These are phyloP conservation scores for Steatornis caripensis DNA, from an alignment of 2,113 vertebrate species.

Conservation along the genomic window DNA sequence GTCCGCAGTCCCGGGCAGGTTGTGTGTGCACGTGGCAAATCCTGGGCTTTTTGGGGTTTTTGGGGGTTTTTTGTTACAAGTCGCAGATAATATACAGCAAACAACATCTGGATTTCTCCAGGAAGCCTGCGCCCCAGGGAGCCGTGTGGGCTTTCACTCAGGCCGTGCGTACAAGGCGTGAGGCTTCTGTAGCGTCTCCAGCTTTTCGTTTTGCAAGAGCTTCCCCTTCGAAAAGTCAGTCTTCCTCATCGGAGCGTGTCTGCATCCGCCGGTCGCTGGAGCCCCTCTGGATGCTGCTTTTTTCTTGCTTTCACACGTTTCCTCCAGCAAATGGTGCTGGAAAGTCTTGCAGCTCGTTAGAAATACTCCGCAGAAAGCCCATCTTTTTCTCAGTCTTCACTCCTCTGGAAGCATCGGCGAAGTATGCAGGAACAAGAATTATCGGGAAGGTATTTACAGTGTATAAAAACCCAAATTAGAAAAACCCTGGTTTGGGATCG, in stretches of 20 bases:
- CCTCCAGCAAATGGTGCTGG: not conserved
- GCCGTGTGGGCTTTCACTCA: not conserved
- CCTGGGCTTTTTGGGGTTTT: too few relatives aligned
- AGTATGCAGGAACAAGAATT: not conserved
- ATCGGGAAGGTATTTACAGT: not conserved
- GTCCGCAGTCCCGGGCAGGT: not conserved
- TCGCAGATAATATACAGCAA: not conserved
- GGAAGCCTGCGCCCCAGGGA: not conserved
- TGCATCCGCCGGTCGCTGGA: not conserved
- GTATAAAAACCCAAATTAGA: not conserved
- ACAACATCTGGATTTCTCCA: not conserved
- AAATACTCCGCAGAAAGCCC: not conserved
- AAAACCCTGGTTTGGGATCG: not conserved
- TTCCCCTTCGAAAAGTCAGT: not conserved
- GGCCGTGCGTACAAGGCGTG: rapidly evolving
- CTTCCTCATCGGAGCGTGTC: rapidly evolving
- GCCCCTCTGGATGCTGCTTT: not conserved
- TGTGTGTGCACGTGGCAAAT: not conserved
- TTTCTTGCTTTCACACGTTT: rapidly evolving
- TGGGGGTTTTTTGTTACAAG: too few relatives aligned
- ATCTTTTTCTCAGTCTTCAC: not conserved
- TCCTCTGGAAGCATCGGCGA: not conserved
- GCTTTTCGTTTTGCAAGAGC: not conserved
- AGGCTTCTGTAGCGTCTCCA: not conserved
- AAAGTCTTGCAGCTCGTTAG: not conserved